Evolutionary conservation across 2,113 vertebrate genomes (phyloP).

Genomic region (Dendrocopos noguchii): DNA sequence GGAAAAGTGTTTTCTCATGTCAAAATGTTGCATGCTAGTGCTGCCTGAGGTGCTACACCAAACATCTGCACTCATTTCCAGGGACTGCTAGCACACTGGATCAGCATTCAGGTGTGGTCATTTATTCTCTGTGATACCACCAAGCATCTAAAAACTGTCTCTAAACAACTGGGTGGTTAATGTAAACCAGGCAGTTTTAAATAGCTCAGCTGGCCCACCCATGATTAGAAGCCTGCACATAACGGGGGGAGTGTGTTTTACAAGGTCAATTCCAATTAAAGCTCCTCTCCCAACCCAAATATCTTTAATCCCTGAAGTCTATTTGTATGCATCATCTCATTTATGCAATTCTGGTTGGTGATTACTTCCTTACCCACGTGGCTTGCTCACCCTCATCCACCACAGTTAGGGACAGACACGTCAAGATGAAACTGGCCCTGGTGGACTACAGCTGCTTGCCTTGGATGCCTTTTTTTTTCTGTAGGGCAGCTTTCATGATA

Average conservation of each 20-base stretch:
- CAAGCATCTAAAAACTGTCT: slow-evolving; percentile 17
- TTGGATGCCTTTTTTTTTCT: slow-evolving; percentile 9
- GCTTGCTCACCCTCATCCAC: slow-evolving; percentile 28
- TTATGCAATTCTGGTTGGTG: slow-evolving; percentile 59
- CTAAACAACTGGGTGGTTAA: slow-evolving; percentile 51
- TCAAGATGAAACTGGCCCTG: not conserved
- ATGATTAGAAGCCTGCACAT: slow-evolving; percentile 60
- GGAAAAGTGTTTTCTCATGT: not conserved
- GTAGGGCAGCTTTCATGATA: not conserved
- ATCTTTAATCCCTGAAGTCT: slow-evolving; percentile 67
- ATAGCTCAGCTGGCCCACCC: slow-evolving; percentile 73
- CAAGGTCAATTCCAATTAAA: slow-evolving; percentile 72
- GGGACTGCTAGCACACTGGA: not conserved
- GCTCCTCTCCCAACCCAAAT: slow-evolving; percentile 69
- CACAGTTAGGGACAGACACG: not conserved
- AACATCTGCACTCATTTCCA: not conserved
- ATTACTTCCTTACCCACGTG: slow-evolving; percentile 51
- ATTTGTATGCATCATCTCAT: slow-evolving; percentile 55
- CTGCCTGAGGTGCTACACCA: not conserved
- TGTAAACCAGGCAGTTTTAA: slow-evolving; percentile 65
- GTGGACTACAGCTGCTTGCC: not conserved
- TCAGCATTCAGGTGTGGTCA: not conserved
- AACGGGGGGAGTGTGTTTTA: slow-evolving; percentile 41
- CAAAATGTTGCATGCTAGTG: not conserved
- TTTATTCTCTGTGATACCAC: not conserved